phyloP scores from a whole-genome alignment of 2,113 vertebrate species.

The Channa argus region DNA sequence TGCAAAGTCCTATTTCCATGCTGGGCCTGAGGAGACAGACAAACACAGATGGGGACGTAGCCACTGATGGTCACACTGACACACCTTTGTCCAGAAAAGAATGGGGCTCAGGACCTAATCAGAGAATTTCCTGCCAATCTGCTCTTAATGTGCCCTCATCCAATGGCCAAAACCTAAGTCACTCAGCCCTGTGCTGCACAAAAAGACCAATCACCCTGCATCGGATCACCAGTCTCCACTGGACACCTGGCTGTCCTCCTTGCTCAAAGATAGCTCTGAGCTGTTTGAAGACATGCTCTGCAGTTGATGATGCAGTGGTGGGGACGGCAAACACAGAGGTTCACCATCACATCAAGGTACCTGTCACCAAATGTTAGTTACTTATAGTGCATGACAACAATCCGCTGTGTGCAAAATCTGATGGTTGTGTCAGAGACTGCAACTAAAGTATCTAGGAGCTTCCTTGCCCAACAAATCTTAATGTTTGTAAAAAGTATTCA shows the following conservation, averaged over 20 bases:
- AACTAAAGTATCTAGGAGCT: neutral
- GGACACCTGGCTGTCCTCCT: slow-evolving; percentile 32
- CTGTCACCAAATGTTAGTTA: slow-evolving; percentile 8
- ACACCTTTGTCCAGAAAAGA: slow-evolving; percentile 69
- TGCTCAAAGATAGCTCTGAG: slow-evolving; percentile 34
- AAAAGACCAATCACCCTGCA: slow-evolving; percentile 72
- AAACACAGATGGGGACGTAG: slow-evolving; percentile 56
- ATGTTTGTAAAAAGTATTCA: neutral
- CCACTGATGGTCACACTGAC: slow-evolving; percentile 75
- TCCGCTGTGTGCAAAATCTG: neutral
- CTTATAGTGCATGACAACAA: neutral
- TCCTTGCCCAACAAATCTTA: too few species aligned
- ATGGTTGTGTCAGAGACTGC: neutral
- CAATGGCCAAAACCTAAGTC: neutral
- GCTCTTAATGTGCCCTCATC: slow-evolving; percentile 37
- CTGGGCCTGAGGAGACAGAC: slow-evolving; percentile 85
- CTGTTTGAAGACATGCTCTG: slow-evolving; percentile 44
- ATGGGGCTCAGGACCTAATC: slow-evolving; percentile 61
- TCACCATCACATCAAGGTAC: slow-evolving; percentile 79
- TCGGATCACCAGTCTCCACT: slow-evolving; percentile 62
- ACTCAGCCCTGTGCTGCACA: slow-evolving; percentile 31
- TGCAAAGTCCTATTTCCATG: slow-evolving; percentile 84
- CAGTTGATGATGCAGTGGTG: slow-evolving; percentile 31
- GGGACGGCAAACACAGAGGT: slow-evolving; percentile 46
- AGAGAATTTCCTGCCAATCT: slow-evolving; percentile 45